phyloP scores from a whole-genome alignment of 2,113 vertebrate species.

The Stigmatopora nigra region DNA sequence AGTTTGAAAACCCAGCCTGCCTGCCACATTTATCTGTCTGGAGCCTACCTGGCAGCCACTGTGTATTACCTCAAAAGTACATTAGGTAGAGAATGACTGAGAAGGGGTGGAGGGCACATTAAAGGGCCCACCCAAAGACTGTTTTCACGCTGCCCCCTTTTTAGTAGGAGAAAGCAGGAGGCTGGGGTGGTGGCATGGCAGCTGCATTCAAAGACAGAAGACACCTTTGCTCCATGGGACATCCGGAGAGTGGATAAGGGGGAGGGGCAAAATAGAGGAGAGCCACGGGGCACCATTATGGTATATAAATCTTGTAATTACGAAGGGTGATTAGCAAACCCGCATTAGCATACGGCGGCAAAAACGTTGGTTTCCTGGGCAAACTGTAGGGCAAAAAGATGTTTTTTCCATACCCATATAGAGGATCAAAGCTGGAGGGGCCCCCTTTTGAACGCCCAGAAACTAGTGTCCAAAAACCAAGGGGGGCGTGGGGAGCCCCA shows the following conservation, averaged over 20 bases:
- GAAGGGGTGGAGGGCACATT: slow-evolving; percentile 28
- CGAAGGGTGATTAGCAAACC: slow-evolving; percentile 60
- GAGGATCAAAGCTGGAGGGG: slow-evolving; percentile 91
- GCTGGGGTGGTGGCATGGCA: slow-evolving; percentile 50
- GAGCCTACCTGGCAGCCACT: slow-evolving; percentile 50
- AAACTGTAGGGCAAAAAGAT: slow-evolving; percentile 68
- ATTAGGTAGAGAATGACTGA: slow-evolving; percentile 44
- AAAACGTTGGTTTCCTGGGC: slow-evolving; percentile 65
- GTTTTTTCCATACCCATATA: slow-evolving; percentile 75
- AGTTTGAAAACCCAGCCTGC: not conserved
- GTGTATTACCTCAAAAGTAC: slow-evolving; percentile 57
- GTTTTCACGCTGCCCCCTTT: slow-evolving; percentile 49
- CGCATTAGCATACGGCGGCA: slow-evolving; percentile 63
- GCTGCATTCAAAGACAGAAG: slow-evolving; percentile 71
- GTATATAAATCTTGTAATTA: slow-evolving; percentile 66
- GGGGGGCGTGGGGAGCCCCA: slow-evolving; percentile 57
- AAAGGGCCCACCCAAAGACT: slow-evolving; percentile 54
- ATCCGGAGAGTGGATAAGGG: slow-evolving; percentile 42
- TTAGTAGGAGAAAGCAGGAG: slow-evolving; percentile 43
- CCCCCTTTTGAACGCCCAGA: slow-evolving; percentile 91
- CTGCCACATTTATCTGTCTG: slow-evolving; percentile 67
- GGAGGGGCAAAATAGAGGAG: slow-evolving; percentile 28
- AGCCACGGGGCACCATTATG: slow-evolving; percentile 36
- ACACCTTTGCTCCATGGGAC: slow-evolving; percentile 53
- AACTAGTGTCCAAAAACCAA: slow-evolving; percentile 79